Evolutionary conservation across 2,113 vertebrate species (phyloP).

Genomic region (Sakesphorus luctuosus): DNA sequence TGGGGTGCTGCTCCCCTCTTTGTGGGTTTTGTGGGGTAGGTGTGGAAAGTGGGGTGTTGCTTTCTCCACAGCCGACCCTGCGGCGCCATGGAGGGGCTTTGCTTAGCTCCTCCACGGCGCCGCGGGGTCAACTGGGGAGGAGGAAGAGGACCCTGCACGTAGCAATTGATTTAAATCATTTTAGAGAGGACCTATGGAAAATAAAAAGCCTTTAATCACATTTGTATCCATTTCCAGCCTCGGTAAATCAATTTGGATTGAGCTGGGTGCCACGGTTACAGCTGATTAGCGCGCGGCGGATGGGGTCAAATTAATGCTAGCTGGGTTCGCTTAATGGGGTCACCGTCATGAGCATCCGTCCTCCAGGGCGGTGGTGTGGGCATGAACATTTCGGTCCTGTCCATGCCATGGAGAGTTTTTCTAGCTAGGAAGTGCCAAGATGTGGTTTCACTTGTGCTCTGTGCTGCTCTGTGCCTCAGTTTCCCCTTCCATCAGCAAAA

Average conservation of each 20-base stretch:
- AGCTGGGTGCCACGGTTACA: constrained; percentile 78
- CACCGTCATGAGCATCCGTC: neutral
- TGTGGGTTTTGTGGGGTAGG: neutral
- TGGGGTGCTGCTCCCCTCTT: neutral
- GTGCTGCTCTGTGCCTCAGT: neutral
- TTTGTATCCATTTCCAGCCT: constrained; percentile 84
- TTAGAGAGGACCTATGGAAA: constrained; percentile 80
- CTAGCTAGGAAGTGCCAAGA: neutral
- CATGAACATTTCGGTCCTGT: neutral
- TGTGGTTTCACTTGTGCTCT: neutral
- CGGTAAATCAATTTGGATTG: constrained; percentile 86
- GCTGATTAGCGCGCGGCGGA: constrained; percentile 78
- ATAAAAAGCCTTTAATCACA: constrained; percentile 86
- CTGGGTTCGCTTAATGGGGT: constrained; percentile 67
- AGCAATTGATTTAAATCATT: constrained; percentile 81
- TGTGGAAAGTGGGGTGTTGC: neutral
- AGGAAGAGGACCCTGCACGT: constrained; percentile 39
- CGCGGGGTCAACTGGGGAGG: neutral
- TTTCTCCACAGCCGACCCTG: neutral
- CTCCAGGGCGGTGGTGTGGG: neutral
- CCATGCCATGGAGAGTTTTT: neutral
- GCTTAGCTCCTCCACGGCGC: neutral
- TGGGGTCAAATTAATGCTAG: constrained; percentile 77
- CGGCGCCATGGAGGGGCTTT: neutral
- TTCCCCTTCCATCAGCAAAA: neutral